These are phyloP conservation scores for Glomeris maerens DNA, from an alignment of 1,140 invertebrate species.

Conservation along the genomic window DNA sequence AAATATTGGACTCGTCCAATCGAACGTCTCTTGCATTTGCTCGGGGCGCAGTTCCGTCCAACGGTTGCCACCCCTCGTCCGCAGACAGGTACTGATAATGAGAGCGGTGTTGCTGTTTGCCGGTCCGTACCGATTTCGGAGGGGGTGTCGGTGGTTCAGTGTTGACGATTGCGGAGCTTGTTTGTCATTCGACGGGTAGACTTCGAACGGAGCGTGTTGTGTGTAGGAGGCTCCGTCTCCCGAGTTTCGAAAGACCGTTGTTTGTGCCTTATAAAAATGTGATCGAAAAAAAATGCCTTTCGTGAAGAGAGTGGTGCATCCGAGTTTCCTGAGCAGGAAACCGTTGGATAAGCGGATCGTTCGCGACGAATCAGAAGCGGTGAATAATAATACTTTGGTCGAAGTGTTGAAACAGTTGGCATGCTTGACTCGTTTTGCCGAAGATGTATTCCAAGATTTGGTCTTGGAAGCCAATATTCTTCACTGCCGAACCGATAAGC, in stretches of 20 bases:
- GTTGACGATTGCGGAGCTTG: no score
- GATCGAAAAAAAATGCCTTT: slow-evolving; percentile 45
- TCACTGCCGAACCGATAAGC: slow-evolving; percentile 43
- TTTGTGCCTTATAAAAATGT: not conserved
- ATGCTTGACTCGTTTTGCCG: slow-evolving; percentile 55
- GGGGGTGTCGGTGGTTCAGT: no score
- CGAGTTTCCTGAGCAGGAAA: slow-evolving; percentile 47
- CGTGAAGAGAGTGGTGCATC: slow-evolving; percentile 50
- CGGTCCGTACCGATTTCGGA: no score
- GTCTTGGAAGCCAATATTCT: slow-evolving; percentile 50
- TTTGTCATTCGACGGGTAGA: no score
- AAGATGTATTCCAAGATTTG: slow-evolving; percentile 59
- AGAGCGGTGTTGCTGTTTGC: no score
- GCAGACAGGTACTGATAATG: no score
- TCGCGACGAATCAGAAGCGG: slow-evolving; percentile 49
- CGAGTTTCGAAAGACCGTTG: not conserved
- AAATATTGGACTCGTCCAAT: no score
- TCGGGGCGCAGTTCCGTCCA: no score
- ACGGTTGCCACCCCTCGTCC: no score
- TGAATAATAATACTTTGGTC: slow-evolving; percentile 58
- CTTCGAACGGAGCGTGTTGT: no score
- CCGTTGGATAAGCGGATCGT: slow-evolving; percentile 43
- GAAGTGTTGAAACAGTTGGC: slow-evolving; percentile 59
- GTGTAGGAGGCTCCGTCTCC: no score
- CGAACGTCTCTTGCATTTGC: no score